These are phyloP conservation scores for Andrena hattorfiana DNA, from an alignment of 2,888 invertebrate genomes.

Conservation along the genomic window DNA sequence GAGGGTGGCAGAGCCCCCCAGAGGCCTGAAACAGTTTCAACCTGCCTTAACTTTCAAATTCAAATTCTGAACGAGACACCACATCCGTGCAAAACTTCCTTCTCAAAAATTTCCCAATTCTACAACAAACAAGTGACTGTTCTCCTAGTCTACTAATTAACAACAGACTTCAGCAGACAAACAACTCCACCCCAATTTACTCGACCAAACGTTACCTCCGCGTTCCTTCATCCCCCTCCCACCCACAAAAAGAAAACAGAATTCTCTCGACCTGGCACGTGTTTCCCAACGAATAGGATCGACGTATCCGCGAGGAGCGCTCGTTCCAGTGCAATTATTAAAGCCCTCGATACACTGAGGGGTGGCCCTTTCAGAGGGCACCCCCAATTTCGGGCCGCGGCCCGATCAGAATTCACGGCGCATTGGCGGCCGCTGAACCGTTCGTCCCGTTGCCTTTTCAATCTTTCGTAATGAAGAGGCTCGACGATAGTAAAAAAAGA, in stretches of 20 bases:
- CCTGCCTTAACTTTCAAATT: too few relatives aligned
- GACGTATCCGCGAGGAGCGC: conserved; percentile 12
- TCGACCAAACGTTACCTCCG: conserved; percentile 18
- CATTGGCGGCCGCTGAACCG: conserved; percentile 62
- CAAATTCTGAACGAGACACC: too few relatives aligned
- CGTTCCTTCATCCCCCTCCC: conserved; percentile 2
- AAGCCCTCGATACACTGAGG: conserved; percentile 44
- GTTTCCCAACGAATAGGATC: conserved; percentile 14
- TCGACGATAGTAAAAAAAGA: conserved; percentile 52
- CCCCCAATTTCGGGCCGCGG: conserved; percentile 28
- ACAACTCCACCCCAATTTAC: neutral
- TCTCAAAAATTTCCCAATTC: too few relatives aligned
- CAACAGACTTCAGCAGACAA: neutral
- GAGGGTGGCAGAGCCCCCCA: neutral
- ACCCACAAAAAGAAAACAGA: conserved; percentile 13
- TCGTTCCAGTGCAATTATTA: conserved; percentile 54
- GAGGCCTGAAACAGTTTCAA: neutral
- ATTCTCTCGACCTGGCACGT: conserved; percentile 33
- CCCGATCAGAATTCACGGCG: conserved; percentile 57
- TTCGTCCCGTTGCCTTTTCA: conserved; percentile 63
- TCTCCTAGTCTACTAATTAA: too few relatives aligned
- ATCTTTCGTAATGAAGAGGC: conserved; percentile 69
- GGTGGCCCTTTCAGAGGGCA: conserved; percentile 22
- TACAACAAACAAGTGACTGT: too few relatives aligned
- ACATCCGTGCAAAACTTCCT: too few relatives aligned